These are phyloP conservation scores for Ips nitidus DNA, from an alignment of 1,140 invertebrate genomes.

Conservation along the genomic window DNA sequence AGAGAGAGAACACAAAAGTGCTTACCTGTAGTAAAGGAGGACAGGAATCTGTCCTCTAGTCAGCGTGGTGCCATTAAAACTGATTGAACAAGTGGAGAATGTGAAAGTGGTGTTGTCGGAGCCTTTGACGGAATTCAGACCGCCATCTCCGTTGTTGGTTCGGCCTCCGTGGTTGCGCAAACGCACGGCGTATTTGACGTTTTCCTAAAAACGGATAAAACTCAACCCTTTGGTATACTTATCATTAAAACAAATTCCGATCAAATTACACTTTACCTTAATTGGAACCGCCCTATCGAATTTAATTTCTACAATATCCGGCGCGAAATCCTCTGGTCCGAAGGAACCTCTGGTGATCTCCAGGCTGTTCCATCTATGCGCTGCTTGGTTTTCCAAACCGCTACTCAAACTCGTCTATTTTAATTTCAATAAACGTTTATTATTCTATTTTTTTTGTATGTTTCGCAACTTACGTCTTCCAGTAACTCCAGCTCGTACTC, in stretches of 20 bases:
- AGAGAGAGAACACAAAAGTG: no score
- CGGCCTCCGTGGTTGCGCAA: constrained; percentile 88
- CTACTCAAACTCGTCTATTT: constrained; percentile 47
- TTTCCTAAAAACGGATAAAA: constrained; percentile 60
- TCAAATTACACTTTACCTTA: constrained; percentile 62
- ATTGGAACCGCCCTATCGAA: constrained; percentile 86
- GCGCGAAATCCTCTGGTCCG: constrained; percentile 73
- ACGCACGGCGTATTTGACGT: constrained; percentile 85
- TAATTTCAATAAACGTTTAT: constrained; percentile 9
- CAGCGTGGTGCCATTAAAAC: constrained; percentile 93
- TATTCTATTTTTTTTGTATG: not conserved
- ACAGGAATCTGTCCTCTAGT: constrained; percentile 93
- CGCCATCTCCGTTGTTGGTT: constrained; percentile 91
- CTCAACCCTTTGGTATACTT: not conserved
- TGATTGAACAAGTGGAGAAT: constrained; percentile 90
- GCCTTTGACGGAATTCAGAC: constrained; percentile 81
- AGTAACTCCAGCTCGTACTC: constrained; percentile 91
- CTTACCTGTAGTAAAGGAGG: constrained; percentile 81
- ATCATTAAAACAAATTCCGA: not conserved
- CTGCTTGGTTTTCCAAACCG: constrained; percentile 53
- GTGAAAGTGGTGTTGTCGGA: constrained; percentile 90
- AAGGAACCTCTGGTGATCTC: constrained; percentile 72
- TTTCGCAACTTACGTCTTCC: constrained; percentile 64
- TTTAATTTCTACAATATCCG: constrained; percentile 84
- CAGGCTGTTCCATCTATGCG: constrained; percentile 73